These are phyloP conservation scores for Brachionus asplanchnoidis DNA, from an alignment of 1,140 invertebrate species.

Conservation along the genomic window DNA sequence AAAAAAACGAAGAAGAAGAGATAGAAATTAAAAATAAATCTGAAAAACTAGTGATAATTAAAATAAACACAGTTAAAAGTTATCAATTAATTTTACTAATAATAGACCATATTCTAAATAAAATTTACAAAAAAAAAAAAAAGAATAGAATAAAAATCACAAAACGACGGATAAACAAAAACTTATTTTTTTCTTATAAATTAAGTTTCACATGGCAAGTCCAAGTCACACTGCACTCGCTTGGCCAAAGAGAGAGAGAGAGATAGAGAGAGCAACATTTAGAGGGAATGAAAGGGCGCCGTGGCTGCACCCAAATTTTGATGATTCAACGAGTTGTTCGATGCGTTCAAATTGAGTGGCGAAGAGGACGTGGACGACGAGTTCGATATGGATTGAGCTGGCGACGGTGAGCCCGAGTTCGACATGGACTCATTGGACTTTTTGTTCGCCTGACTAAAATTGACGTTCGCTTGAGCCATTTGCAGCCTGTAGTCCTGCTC, in stretches of 20 bases:
- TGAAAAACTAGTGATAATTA: no score
- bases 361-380: slow-evolving; percentile 37
- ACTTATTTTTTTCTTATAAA: not conserved
- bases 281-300: slow-evolving; percentile 29
- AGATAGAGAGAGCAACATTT: not conserved
- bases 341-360: slow-evolving; percentile 9
- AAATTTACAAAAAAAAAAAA: not conserved
- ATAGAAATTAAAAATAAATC: no score
- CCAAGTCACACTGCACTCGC: not conserved
- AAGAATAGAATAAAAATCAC: not conserved
- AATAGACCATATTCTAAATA: slow-evolving; percentile 12
- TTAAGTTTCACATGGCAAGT: slow-evolving; percentile 20
- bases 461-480: slow-evolving; percentile 26
- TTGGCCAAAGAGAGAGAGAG: not conserved
- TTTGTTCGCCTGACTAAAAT: slow-evolving; percentile 21
- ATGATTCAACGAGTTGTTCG: not conserved
- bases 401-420: slow-evolving; percentile 2
- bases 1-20: no score
- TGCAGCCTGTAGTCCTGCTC: not conserved
- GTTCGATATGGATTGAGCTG: slow-evolving; percentile 38
- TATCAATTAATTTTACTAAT: not conserved
- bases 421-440: slow-evolving; percentile 6
- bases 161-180: slow-evolving; percentile 17
- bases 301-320: not conserved
- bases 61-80: not conserved